A percentile compares a stretch with the other conserved stretches of the same genome.
Evolutionary conservation across 2,888 invertebrate species (phyloP).

Genomic region (Ametastegia equiseti): DNA sequence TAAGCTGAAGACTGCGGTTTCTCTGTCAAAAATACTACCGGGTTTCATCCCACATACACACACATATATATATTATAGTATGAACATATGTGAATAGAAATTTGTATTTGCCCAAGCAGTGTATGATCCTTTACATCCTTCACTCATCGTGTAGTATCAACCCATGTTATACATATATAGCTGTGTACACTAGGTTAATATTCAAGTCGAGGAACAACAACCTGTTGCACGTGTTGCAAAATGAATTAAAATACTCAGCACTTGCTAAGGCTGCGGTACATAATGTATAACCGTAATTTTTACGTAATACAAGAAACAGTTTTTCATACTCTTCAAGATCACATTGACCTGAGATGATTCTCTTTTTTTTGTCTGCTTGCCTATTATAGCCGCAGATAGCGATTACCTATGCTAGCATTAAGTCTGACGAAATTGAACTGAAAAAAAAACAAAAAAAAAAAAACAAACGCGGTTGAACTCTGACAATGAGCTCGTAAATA

Average conservation of each 20-base stretch:
- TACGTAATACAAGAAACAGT: neutral
- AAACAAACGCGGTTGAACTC: neutral
- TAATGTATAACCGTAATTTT: neutral
- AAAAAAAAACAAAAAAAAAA: neutral
- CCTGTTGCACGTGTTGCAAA: constrained; percentile 60
- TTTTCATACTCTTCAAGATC: neutral
- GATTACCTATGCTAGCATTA: neutral
- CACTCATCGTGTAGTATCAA: too few relatives aligned
- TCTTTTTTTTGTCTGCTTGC: neutral
- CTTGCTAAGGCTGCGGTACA: neutral
- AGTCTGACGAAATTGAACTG: neutral
- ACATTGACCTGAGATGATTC: neutral
- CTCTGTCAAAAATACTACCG: neutral
- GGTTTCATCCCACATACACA: too few relatives aligned
- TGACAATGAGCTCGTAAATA: neutral
- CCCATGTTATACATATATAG: too few relatives aligned
- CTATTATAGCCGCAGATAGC: neutral
- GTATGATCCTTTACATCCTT: neutral
- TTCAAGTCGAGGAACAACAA: constrained; percentile 54
- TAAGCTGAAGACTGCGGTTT: neutral
- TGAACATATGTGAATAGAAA: too few relatives aligned
- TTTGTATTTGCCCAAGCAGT: too few relatives aligned
- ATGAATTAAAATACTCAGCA: constrained; percentile 60
- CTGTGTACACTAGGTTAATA: constrained; percentile 54
- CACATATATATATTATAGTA: too few relatives aligned